Conservation (phyloP, 2,797 vertebrate genomes). For the Pterois miles region DNA sequence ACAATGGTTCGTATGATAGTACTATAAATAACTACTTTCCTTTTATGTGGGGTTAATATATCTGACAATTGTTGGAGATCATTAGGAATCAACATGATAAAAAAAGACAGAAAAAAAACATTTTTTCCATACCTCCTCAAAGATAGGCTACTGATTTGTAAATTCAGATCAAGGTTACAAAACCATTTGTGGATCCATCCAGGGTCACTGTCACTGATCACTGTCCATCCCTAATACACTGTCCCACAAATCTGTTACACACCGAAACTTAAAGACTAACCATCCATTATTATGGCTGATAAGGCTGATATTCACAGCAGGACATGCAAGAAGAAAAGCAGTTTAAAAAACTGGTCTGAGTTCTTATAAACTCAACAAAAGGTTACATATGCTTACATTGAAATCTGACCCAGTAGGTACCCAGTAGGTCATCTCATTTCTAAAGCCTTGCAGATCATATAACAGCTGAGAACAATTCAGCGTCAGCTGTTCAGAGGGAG, state of each 20-base stretch:
- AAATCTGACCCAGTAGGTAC: neutral
- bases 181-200: neutral
- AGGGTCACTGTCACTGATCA: neutral
- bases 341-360: too few relatives aligned
- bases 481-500: neutral
- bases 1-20: too few relatives aligned
- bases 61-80: too few relatives aligned
- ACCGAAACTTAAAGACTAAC: neutral
- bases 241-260: neutral
- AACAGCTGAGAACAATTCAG: neutral
- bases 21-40: too few relatives aligned
- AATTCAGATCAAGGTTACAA: neutral
- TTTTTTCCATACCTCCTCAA: accelerated
- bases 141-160: too few relatives aligned
- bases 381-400: neutral
- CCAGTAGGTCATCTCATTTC: neutral
- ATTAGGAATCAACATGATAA: too few relatives aligned
- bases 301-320: neutral
- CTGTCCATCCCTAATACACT: neutral
- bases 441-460: neutral
- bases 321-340: neutral
- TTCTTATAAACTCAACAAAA: neutral
- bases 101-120: too few relatives aligned
- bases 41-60: too few relatives aligned
- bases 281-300: neutral